Conservation (phyloP, 2,113 vertebrate species). For the Romanogobio albipinnatus region DNA sequence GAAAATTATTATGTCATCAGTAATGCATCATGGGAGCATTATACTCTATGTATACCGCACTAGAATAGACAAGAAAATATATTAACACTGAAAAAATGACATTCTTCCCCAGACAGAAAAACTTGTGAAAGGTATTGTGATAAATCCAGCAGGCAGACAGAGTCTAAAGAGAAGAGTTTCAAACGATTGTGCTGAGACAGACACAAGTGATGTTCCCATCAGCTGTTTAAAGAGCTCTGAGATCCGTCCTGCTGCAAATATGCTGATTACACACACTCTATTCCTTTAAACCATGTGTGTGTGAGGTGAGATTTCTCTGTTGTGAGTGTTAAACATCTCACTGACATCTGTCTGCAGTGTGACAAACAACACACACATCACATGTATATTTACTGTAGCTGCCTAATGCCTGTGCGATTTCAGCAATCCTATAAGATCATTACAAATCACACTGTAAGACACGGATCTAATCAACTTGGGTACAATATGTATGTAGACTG, state of each 20-base stretch:
- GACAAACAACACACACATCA: slow-evolving; percentile 7
- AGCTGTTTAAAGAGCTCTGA: slow-evolving; percentile 22
- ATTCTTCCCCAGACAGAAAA: neutral
- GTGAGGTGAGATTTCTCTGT: neutral
- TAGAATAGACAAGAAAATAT: neutral
- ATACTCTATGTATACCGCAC: neutral
- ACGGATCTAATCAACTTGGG: too few relatives aligned
- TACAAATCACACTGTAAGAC: too few relatives aligned
- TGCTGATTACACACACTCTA: slow-evolving; percentile 37
- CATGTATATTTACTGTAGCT: neutral
- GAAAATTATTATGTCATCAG: neutral
- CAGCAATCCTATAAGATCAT: too few relatives aligned
- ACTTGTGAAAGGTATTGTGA: neutral
- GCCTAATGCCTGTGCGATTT: neutral
- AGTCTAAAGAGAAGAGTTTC: neutral
- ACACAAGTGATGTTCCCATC: neutral
- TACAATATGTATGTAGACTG: too few relatives aligned
- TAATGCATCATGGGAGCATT: neutral
- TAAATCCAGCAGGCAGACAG: slow-evolving; percentile 8
- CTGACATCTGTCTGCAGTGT: neutral
- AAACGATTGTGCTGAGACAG: slow-evolving; percentile 25
- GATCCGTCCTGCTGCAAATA: slow-evolving; percentile 23
- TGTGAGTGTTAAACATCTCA: neutral
- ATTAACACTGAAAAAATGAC: neutral
- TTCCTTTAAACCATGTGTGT: neutral